These are phyloP conservation scores for Nymphalis io DNA, from an alignment of 1,140 invertebrate species.

Conservation along the genomic window DNA sequence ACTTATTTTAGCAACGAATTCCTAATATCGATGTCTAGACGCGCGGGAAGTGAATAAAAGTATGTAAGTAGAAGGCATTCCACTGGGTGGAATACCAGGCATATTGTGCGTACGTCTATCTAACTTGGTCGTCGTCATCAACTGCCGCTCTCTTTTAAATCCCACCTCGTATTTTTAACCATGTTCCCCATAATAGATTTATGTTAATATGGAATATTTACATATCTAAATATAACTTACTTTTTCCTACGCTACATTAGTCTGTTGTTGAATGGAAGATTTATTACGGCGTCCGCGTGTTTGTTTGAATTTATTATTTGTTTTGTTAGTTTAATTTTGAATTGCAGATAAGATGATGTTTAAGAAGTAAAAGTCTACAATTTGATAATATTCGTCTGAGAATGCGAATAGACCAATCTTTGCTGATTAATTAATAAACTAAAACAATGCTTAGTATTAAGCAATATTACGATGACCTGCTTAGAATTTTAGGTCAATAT, in stretches of 20 bases:
- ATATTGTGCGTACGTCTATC: constrained; percentile 50
- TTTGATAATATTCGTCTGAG: too few species aligned
- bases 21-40: constrained; percentile 65
- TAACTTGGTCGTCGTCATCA: constrained; percentile 31
- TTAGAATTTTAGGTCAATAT: too few species aligned
- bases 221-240: constrained; percentile 37
- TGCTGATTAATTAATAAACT: too few species aligned
- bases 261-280: constrained; percentile 42
- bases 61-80: constrained; percentile 65
- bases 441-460: too few species aligned
- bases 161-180: constrained; percentile 41
- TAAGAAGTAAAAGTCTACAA: too few species aligned
- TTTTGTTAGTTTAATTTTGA: constrained; percentile 12
- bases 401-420: too few species aligned
- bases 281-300: constrained; percentile 32
- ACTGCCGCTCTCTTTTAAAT: constrained; percentile 38
- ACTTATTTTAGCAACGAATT: constrained; percentile 48
- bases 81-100: constrained; percentile 52
- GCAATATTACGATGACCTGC: too few species aligned
- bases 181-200: constrained; percentile 37
- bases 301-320: constrained; percentile 33
- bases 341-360: background rate
- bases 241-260: constrained; percentile 33
- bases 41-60: constrained; percentile 72
- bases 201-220: constrained; percentile 40